Base-by-base conservation (phyloP, 2,113 vertebrate species). In the Microtus montanus region DNA sequence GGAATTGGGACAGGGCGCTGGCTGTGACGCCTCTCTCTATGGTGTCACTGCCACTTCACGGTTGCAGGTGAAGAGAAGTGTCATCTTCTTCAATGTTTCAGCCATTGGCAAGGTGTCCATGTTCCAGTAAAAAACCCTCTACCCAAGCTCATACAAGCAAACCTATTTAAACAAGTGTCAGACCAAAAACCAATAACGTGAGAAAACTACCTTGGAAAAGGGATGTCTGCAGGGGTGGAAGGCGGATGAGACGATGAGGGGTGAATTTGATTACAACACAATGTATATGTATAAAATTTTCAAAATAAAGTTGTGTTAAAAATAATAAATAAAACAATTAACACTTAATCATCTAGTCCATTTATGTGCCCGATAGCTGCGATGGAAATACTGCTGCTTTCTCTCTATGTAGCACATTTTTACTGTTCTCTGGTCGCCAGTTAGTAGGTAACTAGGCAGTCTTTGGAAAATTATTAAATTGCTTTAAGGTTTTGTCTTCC, bases 401-500 rank as follows among this genome's bases (percentile, higher is more conserved):
- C 3, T 2, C 3, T 70, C 66, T 85, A 20, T 66, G 33, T 71
- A 13, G 4, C 28, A 10, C 47, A 91, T 75, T 47, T 64, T 64
- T 35, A 6, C 20, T 84, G 54, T 66, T 91, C 33, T 20, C 89
- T 12, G 64, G 28, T 10, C 17, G 47, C 33, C 17, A 61, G 4
- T 38, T 41, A 64, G 90, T 73, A 87, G 44, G 84, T 70, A 86
- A 44, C 82, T 75, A 17, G 5, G 24, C 88, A 44, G 74, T 64
- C 24, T 78, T 86, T 86, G 49, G 63, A 89, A 95, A 89, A 35
- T 71, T 79, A 83, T 82, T 47, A 74, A 41, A 58, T 44, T 75
- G 41, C 19, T 90, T 75, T 90, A 95, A 73, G 44, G 70, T 87
- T 91, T 75, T 75, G 38, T 87, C 96, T 92, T 44, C 30, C 33